Conservation (phyloP, 2,888 invertebrate species). For the Agrilus biguttatus region DNA sequence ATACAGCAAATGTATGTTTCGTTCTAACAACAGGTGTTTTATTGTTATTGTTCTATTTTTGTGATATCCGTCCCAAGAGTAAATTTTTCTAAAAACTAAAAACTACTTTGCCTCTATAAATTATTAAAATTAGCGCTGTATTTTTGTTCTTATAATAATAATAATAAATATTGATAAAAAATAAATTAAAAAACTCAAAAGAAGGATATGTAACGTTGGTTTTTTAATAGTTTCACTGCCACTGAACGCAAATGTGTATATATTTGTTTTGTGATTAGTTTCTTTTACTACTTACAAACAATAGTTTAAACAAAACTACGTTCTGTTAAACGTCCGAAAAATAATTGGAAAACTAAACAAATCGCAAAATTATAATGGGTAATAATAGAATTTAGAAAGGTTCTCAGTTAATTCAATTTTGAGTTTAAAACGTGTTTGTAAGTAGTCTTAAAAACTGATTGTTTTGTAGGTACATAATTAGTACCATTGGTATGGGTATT, state of each 20-base stretch:
- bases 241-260: constrained; percentile 12
- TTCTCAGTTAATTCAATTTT: background rate
- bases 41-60: too few relatives aligned
- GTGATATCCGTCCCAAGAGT: too few relatives aligned
- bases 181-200: background rate
- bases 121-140: too few relatives aligned
- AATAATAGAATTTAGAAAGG: constrained; percentile 1
- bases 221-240: constrained; percentile 15
- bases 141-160: background rate
- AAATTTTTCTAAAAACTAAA: too few relatives aligned
- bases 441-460: constrained; percentile 26
- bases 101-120: too few relatives aligned
- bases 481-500: constrained; percentile 25
- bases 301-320: background rate
- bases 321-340: background rate
- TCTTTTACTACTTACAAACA: constrained; percentile 9
- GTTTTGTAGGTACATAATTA: constrained; percentile 32
- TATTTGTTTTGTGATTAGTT: constrained; percentile 11
- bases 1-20: too few relatives aligned
- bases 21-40: too few relatives aligned
- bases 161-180: constrained; percentile 3
- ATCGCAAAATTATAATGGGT: background rate
- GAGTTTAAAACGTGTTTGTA: constrained; percentile 15
- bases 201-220: constrained; percentile 7
- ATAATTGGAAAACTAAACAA: background rate